A percentile compares a stretch with the other conserved stretches of the same genome.
Evolutionary conservation across 2,113 vertebrate genomes (phyloP).

Genomic region (Siniperca chuatsi): DNA sequence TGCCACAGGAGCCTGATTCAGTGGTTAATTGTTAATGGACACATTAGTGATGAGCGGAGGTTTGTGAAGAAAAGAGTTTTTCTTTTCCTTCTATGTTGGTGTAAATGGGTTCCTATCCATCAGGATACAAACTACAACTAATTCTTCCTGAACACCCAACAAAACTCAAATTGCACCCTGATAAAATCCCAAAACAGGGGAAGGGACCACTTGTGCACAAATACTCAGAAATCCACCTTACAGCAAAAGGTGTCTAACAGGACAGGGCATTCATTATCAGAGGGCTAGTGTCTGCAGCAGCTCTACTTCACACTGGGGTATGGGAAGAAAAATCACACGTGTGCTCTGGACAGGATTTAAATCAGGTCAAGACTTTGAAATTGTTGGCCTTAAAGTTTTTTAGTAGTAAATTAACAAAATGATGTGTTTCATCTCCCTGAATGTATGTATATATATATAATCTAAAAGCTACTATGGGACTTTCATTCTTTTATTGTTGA

Average conservation of each 20-base stretch:
- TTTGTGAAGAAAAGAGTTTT: neutral
- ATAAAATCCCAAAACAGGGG: neutral
- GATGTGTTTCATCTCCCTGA: neutral
- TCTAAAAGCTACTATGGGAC: neutral
- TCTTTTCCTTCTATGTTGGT: neutral
- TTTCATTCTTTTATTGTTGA: neutral
- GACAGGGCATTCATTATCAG: conserved; percentile 26
- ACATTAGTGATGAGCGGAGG: conserved; percentile 2
- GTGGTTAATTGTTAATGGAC: conserved; percentile 12
- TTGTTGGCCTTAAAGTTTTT: neutral
- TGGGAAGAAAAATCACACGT: neutral
- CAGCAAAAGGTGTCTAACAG: neutral
- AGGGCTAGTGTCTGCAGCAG: neutral
- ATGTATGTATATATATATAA: too few relatives aligned
- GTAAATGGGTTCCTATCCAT: neutral
- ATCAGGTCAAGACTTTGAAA: neutral
- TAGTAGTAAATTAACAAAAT: neutral
- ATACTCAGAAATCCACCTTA: neutral
- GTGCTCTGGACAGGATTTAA: neutral
- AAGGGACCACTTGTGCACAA: neutral
- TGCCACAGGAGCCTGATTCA: neutral
- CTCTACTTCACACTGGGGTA: conserved; percentile 2
- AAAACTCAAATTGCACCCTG: neutral
- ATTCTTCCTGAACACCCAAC: neutral
- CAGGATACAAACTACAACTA: neutral